Evolutionary conservation across 2,888 invertebrate species (phyloP).

Genomic region (Busseola fusca): DNA sequence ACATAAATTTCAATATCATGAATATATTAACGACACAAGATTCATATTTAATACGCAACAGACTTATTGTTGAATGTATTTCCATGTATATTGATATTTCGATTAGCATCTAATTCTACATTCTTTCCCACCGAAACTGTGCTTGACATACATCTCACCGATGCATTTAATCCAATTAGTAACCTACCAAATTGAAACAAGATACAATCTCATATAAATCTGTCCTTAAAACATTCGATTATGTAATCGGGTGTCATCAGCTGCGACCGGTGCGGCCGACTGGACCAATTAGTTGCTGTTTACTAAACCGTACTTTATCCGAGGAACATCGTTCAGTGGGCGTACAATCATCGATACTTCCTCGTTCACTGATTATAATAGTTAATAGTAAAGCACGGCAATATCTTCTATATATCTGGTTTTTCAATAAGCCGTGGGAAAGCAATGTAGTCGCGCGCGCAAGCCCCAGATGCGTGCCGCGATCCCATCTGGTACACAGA

Average conservation of each 20-base stretch:
- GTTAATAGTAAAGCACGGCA: slow-evolving; percentile 65
- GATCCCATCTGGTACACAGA: slow-evolving; percentile 75
- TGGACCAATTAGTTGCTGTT: slow-evolving; percentile 71
- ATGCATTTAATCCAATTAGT: slow-evolving; percentile 62
- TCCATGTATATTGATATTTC: slow-evolving; percentile 37
- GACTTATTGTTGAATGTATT: slow-evolving; percentile 43
- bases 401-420: slow-evolving; percentile 71
- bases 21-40: slow-evolving; percentile 53
- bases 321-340: slow-evolving; percentile 62
- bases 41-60: slow-evolving; percentile 45
- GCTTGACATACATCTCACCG: slow-evolving; percentile 44
- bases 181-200: slow-evolving; percentile 59
- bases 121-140: slow-evolving; percentile 51
- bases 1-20: slow-evolving; percentile 58
- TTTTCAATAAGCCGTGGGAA: slow-evolving; percentile 83
- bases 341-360: slow-evolving; percentile 71
- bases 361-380: slow-evolving; percentile 70
- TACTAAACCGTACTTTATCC: slow-evolving; percentile 60
- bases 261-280: slow-evolving; percentile 36
- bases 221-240: slow-evolving; percentile 59
- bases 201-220: slow-evolving; percentile 65
- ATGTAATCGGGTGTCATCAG: slow-evolving; percentile 60
- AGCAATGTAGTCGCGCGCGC: slow-evolving; percentile 72
- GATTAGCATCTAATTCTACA: slow-evolving; percentile 50
- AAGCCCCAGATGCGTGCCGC: slow-evolving; percentile 66